These are phyloP conservation scores for Elysia crispata DNA, from an alignment of 2,888 invertebrate species.

Conservation along the genomic window DNA sequence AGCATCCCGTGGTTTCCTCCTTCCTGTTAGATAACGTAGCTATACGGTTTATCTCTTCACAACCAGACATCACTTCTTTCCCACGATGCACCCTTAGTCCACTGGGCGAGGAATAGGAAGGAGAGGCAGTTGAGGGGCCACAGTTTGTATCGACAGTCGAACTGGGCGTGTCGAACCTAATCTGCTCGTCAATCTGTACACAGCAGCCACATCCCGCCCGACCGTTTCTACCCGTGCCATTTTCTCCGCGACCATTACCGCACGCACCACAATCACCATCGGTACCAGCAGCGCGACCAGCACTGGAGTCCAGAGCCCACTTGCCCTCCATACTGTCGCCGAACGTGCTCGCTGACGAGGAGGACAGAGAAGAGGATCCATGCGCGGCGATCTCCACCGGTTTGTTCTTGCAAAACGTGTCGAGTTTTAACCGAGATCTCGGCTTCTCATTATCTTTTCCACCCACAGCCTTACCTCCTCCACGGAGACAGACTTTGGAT, in stretches of 20 bases:
- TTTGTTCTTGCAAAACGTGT: conserved; percentile 14
- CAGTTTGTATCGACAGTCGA: too few species aligned
- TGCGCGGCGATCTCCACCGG: too few species aligned
- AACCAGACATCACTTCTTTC: too few species aligned
- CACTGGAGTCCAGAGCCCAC: neutral
- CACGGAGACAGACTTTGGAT: too few species aligned
- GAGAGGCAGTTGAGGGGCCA: too few species aligned
- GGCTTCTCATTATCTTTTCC: neutral
- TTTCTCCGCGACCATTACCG: conserved; percentile 55
- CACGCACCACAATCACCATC: neutral
- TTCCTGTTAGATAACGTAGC: neutral
- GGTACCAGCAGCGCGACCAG: neutral
- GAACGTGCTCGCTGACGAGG: conserved; percentile 50
- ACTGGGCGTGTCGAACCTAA: too few species aligned
- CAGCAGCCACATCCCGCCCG: conserved; percentile 50
- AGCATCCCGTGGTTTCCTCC: neutral
- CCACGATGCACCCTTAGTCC: too few species aligned
- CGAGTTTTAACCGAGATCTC: neutral
- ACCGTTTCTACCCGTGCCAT: conserved; percentile 62
- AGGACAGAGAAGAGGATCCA: conserved; percentile 44
- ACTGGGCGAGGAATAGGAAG: too few species aligned
- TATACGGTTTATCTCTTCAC: too few species aligned
- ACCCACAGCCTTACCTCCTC: too few species aligned
- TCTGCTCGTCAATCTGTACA: too few species aligned
- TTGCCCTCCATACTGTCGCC: too few species aligned